phyloP scores from a whole-genome alignment of 2,888 invertebrate species.

The Cosmia pyralina region DNA sequence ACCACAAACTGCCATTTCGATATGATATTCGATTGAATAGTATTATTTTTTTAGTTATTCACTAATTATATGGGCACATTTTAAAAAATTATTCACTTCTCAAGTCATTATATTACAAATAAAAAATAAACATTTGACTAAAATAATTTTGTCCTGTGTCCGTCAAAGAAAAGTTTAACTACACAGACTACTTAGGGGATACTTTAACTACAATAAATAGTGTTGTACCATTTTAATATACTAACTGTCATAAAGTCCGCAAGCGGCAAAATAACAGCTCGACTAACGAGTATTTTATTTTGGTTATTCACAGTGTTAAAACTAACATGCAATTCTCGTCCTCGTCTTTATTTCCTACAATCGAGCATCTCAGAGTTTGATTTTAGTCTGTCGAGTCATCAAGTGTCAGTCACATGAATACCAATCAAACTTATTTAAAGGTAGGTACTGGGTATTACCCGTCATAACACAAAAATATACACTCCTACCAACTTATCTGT shows the following conservation, averaged over 20 bases:
- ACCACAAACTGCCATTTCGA: conserved; percentile 87
- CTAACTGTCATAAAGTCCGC: neutral
- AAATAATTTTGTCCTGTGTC: neutral
- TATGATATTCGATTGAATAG: conserved; percentile 27
- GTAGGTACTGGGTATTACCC: no score
- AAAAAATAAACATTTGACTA: conserved; percentile 28
- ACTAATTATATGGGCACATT: conserved; percentile 45
- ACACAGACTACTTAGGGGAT: no score
- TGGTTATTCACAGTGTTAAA: no score
- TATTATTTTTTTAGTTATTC: conserved; percentile 15
- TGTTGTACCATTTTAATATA: conserved; percentile 8
- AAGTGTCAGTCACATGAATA: no score
- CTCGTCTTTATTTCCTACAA: no score
- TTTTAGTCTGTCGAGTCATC: no score
- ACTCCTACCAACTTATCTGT: no score
- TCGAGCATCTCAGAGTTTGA: no score
- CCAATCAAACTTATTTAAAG: no score
- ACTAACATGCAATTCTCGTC: no score
- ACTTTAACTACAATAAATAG: conserved; percentile 6
- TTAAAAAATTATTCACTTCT: conserved; percentile 8
- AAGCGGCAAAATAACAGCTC: neutral
- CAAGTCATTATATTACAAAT: conserved; percentile 38
- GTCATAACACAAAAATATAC: no score
- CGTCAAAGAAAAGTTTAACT: conserved; percentile 27
- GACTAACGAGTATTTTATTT: neutral